A percentile compares a stretch with the other conserved stretches of the same genome.
phyloP scores from a whole-genome alignment of 2,888 invertebrate species.

The Muscina levida region DNA sequence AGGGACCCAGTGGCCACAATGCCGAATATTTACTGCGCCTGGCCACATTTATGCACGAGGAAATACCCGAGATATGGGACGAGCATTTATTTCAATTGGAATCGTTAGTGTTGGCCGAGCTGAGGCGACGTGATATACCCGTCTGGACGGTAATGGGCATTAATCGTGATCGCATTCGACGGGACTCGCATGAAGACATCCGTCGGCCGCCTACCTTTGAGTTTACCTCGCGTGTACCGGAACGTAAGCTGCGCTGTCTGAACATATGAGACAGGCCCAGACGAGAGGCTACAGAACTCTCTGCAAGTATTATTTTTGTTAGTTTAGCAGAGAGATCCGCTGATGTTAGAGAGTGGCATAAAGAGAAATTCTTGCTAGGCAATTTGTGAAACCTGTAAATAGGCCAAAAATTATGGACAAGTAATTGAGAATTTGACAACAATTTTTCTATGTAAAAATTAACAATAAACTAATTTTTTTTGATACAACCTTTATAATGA shows the following conservation, averaged over 20 bases:
- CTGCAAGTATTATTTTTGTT: conserved; percentile 4
- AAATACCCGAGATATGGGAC: conserved; percentile 88
- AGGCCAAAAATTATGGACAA: no score
- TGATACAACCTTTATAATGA: no score
- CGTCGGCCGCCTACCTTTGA: conserved; percentile 83
- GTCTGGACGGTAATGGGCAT: conserved; percentile 81
- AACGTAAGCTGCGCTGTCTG: conserved; percentile 88
- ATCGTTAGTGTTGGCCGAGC: conserved; percentile 77
- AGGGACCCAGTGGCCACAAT: conserved; percentile 93
- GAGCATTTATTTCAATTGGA: conserved; percentile 90
- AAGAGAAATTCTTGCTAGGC: no score
- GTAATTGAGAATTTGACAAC: no score
- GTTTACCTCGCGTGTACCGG: conserved; percentile 86
- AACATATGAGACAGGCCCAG: conserved; percentile 82
- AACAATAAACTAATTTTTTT: no score
- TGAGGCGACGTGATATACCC: conserved; percentile 73
- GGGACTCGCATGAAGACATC: conserved; percentile 80
- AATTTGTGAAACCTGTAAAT: no score
- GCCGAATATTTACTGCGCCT: conserved; percentile 93
- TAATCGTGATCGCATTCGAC: conserved; percentile 76
- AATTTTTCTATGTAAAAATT: no score
- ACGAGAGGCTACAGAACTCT: neutral
- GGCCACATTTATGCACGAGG: conserved; percentile 89
- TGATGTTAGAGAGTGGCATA: no score
- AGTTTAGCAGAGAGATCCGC: conserved; percentile 18